Base-by-base conservation (phyloP, 2,113 vertebrate genomes). In the Pandion haliaetus region DNA sequence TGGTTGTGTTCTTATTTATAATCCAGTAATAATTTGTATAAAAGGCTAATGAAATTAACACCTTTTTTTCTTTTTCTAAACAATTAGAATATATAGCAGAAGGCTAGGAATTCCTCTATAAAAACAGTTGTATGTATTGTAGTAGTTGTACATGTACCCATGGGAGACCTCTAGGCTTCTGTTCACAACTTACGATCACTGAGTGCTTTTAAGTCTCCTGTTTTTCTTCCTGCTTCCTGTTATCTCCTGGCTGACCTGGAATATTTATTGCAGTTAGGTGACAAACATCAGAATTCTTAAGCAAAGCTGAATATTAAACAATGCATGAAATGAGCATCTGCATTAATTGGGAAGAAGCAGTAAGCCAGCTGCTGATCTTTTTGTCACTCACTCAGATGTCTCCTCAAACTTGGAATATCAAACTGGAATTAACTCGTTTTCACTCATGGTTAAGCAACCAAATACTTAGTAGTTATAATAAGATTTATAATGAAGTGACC, bases 401-500 rank as follows among this genome's bases (percentile, higher is more conserved):
- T 91, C 50, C 50, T 69, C 24, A 52, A 50, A 73, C 18, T 62
- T 83, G 71, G 72, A 77, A 45, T 91, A 62, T 84, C 52, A 62
- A 32, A 69, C 52, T 84, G 59, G 52, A 93, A 88, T 95, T 76
- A 88, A 29, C 25, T 88, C 74, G 13, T 42, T 90, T 86, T 94
- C 45, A 90, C 29, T 88, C 49, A 29, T 88, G 72, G 58, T 95
- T 91, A 91, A 80, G 36, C 79, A 88, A 72, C 42, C 63, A 83
- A 92, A 88, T 74, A 62, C 58, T 88, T 80, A 29, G 36, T 44
- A 83, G 79, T 62, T 96, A 62, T 40, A n/a, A 84, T 73, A 80
- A 76, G 42, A 62, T 62, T 90, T 96, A 32, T 83, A 86, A 83
- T 92, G 82, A 92, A 71, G 55, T 93, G 55, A 73, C 85, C 31